Conservation (phyloP, 2,797 vertebrate species). For the Holocentrus rufus region DNA sequence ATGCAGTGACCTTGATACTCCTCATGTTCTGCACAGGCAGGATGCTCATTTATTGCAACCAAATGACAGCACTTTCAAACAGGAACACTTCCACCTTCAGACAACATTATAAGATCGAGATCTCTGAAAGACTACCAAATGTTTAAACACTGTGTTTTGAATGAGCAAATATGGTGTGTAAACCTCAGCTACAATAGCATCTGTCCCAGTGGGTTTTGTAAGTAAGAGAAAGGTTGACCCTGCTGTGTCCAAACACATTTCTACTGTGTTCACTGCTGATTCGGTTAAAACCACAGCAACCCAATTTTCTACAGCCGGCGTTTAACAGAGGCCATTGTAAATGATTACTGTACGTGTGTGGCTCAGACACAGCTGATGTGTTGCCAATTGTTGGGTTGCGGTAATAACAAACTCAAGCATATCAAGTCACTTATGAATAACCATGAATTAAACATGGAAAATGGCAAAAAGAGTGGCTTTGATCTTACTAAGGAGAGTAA, state of each 20-base stretch:
- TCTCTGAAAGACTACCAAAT: too few species aligned
- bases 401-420: slow-evolving; percentile 24
- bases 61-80: neutral
- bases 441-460: neutral
- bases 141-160: neutral
- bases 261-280: neutral
- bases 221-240: neutral
- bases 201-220: slow-evolving; percentile 11
- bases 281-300: slow-evolving; percentile 25
- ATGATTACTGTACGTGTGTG: slow-evolving; percentile 17
- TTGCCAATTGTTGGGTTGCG: slow-evolving; percentile 38
- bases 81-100: neutral
- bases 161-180: neutral
- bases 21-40: neutral
- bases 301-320: slow-evolving; percentile 16
- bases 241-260: neutral
- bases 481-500: neutral
- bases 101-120: too few species aligned
- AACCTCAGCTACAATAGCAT: neutral
- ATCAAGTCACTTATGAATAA: slow-evolving; percentile 2
- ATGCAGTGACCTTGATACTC: neutral
- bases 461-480: neutral
- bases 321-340: slow-evolving; percentile 10
- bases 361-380: slow-evolving; percentile 35
- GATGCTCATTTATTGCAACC: slow-evolving; percentile 14